Conservation (phyloP, 2,888 invertebrate species). For the Diplazon laetatorius region DNA sequence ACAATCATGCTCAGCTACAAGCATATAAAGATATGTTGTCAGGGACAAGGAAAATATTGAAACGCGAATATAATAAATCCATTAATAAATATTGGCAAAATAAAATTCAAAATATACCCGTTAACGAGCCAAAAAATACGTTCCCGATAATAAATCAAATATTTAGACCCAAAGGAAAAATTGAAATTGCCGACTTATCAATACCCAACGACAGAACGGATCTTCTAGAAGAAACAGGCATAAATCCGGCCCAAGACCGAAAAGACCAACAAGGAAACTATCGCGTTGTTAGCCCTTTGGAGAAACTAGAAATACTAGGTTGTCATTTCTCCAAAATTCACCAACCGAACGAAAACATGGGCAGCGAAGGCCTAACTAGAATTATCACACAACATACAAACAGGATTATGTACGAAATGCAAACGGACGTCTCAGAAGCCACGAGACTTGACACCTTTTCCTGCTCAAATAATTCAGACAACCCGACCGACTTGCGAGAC, state of each 20-base stretch:
- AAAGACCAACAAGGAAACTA: neutral
- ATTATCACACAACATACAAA: constrained; percentile 9
- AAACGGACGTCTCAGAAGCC: neutral
- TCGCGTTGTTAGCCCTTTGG: neutral
- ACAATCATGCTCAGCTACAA: neutral
- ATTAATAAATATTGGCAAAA: constrained; percentile 13
- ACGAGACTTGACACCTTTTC: neutral
- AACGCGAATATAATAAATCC: constrained; percentile 20
- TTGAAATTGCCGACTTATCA: neutral
- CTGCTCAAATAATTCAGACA: constrained; percentile 5
- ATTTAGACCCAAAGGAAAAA: constrained; percentile 20
- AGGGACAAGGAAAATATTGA: constrained; percentile 6
- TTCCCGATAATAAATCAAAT: constrained; percentile 41
- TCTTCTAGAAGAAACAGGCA: neutral
- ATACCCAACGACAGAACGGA: neutral
- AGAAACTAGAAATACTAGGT: constrained; percentile 22
- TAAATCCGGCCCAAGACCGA: neutral
- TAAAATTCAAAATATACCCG: constrained; percentile 24
- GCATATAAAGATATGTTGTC: neutral
- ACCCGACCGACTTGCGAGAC: constrained; percentile 15
- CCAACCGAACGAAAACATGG: neutral
- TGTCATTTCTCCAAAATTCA: constrained; percentile 1
- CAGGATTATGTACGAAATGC: constrained; percentile 15
- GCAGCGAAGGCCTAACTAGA: constrained; percentile 13
- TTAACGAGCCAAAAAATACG: constrained; percentile 15